These are phyloP conservation scores for Micromussa lordhowensis DNA, from an alignment of 92 coral and sea anemone species.

Conservation along the genomic window DNA sequence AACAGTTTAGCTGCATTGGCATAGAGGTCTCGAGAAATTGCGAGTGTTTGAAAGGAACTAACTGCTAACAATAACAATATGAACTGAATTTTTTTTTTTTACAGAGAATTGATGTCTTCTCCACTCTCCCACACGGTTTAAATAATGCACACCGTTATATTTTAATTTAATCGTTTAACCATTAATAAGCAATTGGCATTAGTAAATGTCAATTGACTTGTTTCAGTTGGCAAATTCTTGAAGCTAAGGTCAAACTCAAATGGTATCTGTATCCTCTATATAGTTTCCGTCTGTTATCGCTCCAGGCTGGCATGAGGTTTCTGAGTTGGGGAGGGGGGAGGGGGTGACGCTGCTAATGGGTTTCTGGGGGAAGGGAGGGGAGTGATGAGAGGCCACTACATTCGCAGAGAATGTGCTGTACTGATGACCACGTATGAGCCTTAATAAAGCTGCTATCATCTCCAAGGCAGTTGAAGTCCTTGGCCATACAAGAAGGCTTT, in stretches of 20 bases:
- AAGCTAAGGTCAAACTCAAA: not conserved
- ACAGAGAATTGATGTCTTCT: not conserved
- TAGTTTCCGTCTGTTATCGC: no score
- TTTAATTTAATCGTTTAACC: no score
- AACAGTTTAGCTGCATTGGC: not conserved
- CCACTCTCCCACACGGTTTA: not conserved
- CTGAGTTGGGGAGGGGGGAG: no score
- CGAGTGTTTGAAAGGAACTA: not conserved
- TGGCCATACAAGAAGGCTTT: slow-evolving; percentile 78
- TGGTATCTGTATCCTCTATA: no score
- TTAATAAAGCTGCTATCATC: not conserved
- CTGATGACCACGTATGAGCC: not conserved
- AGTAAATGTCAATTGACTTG: not conserved
- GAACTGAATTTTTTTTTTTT: not conserved
- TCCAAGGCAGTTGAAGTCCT: slow-evolving; percentile 41
- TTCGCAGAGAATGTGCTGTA: not conserved
- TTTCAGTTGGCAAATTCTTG: not conserved
- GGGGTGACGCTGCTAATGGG: no score
- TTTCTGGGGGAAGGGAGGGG: not conserved
- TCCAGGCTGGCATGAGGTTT: no score
- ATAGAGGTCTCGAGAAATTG: not conserved
- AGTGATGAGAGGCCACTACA: not conserved
- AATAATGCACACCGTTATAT: not conserved
- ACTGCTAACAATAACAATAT: not conserved
- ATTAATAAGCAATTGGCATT: not conserved